These are phyloP conservation scores for Hassar affinis DNA, from an alignment of 2,113 vertebrate species.

Conservation along the genomic window DNA sequence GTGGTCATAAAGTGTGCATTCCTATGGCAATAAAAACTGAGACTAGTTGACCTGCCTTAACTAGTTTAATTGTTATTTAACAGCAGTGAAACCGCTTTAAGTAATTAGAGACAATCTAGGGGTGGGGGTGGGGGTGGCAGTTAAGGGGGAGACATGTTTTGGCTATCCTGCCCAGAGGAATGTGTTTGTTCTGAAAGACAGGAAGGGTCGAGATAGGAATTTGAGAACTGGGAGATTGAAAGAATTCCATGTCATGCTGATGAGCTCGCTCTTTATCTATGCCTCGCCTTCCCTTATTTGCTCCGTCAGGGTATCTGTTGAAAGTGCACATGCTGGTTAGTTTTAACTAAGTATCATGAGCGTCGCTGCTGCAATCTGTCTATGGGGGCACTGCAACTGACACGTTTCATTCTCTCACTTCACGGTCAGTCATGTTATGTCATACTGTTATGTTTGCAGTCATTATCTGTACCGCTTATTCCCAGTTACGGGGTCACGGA, in stretches of 20 bases:
- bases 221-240: slow-evolving; percentile 14
- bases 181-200: slow-evolving; percentile 45
- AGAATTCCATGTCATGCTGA: slow-evolving; percentile 6
- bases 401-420: too few species aligned
- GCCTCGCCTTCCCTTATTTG: background rate
- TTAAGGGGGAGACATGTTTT: slow-evolving; percentile 14
- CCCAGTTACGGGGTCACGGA: too few species aligned
- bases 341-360: too few species aligned
- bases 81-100: background rate
- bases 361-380: too few species aligned
- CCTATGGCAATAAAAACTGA: background rate
- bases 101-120: background rate
- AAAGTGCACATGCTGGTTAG: too few species aligned
- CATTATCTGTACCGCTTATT: too few species aligned
- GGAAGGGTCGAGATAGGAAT: slow-evolving; percentile 37
- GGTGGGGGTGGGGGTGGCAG: too few species aligned
- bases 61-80: slow-evolving; percentile 7
- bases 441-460: too few species aligned
- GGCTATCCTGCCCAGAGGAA: slow-evolving; percentile 38
- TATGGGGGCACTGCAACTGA: too few species aligned
- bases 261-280: background rate
- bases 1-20: background rate
- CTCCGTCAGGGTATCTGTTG: background rate
- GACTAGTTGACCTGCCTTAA: background rate
- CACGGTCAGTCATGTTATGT: too few species aligned